These are phyloP conservation scores for Pseudanteris insignis DNA, from an alignment of 2,888 invertebrate species.

Conservation along the genomic window DNA sequence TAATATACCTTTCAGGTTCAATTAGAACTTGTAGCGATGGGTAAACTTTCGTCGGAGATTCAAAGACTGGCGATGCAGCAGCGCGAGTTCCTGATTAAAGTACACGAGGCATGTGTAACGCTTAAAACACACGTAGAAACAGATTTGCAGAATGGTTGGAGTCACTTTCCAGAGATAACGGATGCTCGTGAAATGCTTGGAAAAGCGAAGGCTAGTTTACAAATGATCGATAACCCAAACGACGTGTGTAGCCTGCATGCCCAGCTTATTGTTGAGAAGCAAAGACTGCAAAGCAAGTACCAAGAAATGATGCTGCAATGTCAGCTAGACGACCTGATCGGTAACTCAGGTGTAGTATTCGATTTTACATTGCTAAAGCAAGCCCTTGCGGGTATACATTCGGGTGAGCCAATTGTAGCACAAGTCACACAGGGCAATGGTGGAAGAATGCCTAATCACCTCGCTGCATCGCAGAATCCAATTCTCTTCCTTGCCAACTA, in stretches of 20 bases:
- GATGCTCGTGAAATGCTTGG: constrained; percentile 74
- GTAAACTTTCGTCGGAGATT: constrained; percentile 76
- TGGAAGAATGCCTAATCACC: constrained; percentile 55
- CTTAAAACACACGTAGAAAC: constrained; percentile 80
- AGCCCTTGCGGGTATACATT: constrained; percentile 73
- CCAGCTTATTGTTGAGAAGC: constrained; percentile 73
- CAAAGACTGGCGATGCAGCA: constrained; percentile 77
- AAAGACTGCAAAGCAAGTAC: constrained; percentile 74
- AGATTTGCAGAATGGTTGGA: constrained; percentile 75
- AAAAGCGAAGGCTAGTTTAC: constrained; percentile 71
- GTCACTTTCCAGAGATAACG: constrained; percentile 73
- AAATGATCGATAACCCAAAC: constrained; percentile 70
- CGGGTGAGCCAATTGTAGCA: constrained; percentile 68
- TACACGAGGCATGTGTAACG: constrained; percentile 78
- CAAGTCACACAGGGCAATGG: constrained; percentile 53
- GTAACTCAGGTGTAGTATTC: constrained; percentile 74
- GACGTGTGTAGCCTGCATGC: constrained; percentile 73
- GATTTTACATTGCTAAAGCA: constrained; percentile 76
- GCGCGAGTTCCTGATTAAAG: constrained; percentile 77
- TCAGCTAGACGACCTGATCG: constrained; percentile 76
- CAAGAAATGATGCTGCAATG: constrained; percentile 79
- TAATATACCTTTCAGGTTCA: constrained; percentile 70
- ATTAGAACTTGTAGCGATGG: constrained; percentile 75
- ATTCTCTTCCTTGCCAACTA: constrained; percentile 79
- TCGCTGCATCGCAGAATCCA: constrained; percentile 72